Percentiles rank a stretch among this genome's conserved stretches.
phyloP scores from a whole-genome alignment of 2,113 vertebrate species.

The Budorcas taxicolor region DNA sequence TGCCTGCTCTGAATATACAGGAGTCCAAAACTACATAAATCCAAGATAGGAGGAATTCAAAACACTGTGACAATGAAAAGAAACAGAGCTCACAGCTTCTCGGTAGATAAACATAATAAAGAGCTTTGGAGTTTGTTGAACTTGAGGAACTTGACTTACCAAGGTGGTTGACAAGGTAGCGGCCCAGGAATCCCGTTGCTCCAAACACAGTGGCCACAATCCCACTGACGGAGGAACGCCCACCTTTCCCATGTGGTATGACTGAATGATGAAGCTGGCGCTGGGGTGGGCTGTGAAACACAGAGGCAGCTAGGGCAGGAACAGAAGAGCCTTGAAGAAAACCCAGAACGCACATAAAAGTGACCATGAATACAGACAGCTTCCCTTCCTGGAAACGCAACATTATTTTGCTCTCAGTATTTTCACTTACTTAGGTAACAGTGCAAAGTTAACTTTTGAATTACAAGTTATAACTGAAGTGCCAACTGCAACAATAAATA shows the following conservation, averaged over 20 bases:
- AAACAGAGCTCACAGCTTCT: neutral
- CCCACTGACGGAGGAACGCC: conserved; percentile 93
- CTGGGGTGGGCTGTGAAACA: conserved; percentile 74
- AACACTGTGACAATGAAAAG: neutral
- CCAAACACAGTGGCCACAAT: conserved; percentile 96
- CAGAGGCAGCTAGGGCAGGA: conserved; percentile 74
- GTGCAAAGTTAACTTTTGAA: neutral
- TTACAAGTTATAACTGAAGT: neutral
- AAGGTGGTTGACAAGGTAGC: conserved; percentile 92
- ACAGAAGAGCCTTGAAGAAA: conserved; percentile 77
- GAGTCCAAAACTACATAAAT: neutral
- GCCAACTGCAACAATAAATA: neutral
- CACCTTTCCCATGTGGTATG: conserved; percentile 90
- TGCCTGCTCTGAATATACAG: neutral
- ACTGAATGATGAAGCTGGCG: conserved; percentile 87
- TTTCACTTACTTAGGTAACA: neutral
- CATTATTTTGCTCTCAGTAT: neutral
- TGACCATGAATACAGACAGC: neutral
- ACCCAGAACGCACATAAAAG: neutral
- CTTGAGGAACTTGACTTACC: conserved; percentile 77
- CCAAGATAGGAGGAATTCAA: neutral
- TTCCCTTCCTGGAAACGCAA: neutral
- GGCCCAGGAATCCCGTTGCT: conserved; percentile 93
- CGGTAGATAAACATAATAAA: neutral
- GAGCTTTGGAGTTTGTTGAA: neutral